Evolutionary conservation across 1,140 invertebrate genomes (phyloP).

Genomic region (Melipona quadrifasciata): DNA sequence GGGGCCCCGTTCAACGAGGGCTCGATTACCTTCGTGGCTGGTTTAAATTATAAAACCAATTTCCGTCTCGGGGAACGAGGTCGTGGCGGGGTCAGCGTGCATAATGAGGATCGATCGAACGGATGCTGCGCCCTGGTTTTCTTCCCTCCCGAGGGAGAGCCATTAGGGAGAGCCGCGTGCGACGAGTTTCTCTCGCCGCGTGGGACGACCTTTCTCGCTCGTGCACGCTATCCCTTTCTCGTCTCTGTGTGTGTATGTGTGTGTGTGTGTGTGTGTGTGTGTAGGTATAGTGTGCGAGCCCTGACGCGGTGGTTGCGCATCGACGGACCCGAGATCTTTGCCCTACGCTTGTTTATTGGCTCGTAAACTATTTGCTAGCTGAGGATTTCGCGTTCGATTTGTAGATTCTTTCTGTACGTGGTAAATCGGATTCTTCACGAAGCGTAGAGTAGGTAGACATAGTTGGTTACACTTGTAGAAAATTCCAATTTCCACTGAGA

Average conservation of each 20-base stretch:
- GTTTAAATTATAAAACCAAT: slow-evolving; percentile 76
- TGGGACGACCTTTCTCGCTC: slow-evolving; percentile 12
- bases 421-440: no score
- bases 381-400: not conserved
- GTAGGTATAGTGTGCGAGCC: not conserved
- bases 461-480: no score
- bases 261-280: not conserved
- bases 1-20: slow-evolving; percentile 11
- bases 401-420: not conserved
- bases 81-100: slow-evolving; percentile 58
- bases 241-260: not conserved
- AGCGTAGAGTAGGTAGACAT: no score
- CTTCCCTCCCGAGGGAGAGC: slow-evolving; percentile 40
- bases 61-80: slow-evolving; percentile 64
- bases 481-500: no score
- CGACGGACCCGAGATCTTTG: not conserved
- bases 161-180: slow-evolving; percentile 51
- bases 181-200: slow-evolving; percentile 13
- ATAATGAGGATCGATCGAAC: slow-evolving; percentile 60
- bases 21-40: slow-evolving; percentile 59
- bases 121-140: slow-evolving; percentile 61
- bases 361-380: not conserved
- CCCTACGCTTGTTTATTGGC: not conserved
- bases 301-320: no score
- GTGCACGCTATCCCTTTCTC: not conserved